Conservation (phyloP, 2,888 invertebrate genomes). For the Keiferia lycopersicella region DNA sequence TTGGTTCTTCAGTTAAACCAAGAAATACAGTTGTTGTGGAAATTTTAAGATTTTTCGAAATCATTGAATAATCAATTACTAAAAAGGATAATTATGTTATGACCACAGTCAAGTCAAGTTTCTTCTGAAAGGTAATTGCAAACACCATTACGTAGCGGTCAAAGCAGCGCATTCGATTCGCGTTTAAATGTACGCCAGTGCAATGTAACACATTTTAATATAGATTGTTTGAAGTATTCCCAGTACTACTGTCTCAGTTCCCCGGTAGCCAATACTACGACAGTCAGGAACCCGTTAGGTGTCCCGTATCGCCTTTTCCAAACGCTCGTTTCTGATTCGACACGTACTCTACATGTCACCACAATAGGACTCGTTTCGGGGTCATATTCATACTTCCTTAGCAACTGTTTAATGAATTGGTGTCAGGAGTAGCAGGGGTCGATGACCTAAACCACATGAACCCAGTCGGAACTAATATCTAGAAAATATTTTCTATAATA, state of each 20-base stretch:
- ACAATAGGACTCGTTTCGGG: constrained; percentile 39
- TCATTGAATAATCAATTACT: no score
- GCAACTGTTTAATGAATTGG: constrained; percentile 62
- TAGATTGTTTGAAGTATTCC: constrained; percentile 40
- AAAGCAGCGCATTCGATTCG: constrained; percentile 9
- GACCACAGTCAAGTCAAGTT: constrained; percentile 1
- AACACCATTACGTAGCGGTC: constrained; percentile 8
- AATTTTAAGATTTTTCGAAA: no score
- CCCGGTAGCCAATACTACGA: constrained; percentile 36
- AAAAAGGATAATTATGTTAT: background rate
- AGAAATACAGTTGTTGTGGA: no score
- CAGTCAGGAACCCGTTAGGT: constrained; percentile 60
- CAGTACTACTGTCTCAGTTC: constrained; percentile 53
- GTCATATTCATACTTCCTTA: constrained; percentile 61
- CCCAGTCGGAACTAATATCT: background rate
- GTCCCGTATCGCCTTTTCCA: constrained; percentile 76
- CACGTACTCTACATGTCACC: constrained; percentile 53
- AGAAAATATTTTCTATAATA: constrained; percentile 17
- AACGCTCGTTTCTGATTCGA: constrained; percentile 71
- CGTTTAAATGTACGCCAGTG: background rate
- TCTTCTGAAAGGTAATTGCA: constrained; percentile 7
- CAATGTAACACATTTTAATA: background rate
- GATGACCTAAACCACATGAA: constrained; percentile 48
- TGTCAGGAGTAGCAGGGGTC: constrained; percentile 65
- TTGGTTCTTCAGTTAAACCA: no score